Base-by-base conservation (phyloP, 2,888 invertebrate genomes). In the Dynastes maya region DNA sequence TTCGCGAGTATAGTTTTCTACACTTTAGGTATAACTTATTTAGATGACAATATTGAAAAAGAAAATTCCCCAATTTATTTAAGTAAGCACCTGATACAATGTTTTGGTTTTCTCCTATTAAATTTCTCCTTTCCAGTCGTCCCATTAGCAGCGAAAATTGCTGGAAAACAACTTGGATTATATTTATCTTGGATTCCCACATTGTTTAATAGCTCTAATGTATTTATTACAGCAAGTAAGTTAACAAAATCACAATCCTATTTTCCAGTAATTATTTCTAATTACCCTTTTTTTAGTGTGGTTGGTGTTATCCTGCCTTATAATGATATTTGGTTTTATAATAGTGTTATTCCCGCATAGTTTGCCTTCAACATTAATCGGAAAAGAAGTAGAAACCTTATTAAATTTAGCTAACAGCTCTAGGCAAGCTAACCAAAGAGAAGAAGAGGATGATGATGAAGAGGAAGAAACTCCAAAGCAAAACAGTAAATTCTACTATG, bases 41-140 rank as follows among this genome's bases (percentile, higher is more conserved):
- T 93, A 8, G 93, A 93, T 80, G 93, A 93, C 82, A 92, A 93
- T 83, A 90, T 91, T 0, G 87, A 89, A 32, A 89, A 88, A 27
- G 87, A 89, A 71, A 89, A 91, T 67, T 89, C 91, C 79, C 89
- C 92, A 0, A 88, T 89, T 0, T 88, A 88, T 45, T 88, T 91
- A 79, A 90, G 89, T 88, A 83, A 82, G 6, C 22, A 32, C 5
- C 32, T 37, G 49, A 22, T 55, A 80, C 63, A 45, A 71, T 78
- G 40, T 80, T 79, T 6, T 13, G n/a, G 6, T 22, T 22, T 5
- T 16, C 55, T 55, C 4, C 6, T 55, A 55, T n/a, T 55, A 16
- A 55, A 16, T 55, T 22, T n/a, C n/a, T 6, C 0, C n/a, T 1
- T 84, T 84, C 68, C 72, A 87, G 87, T 85, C 13, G 75, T 85